Evolutionary conservation across 1,140 invertebrate genomes (phyloP), one percentile per base, ranked within the genome.

Genomic region (Battus philenor): DNA sequence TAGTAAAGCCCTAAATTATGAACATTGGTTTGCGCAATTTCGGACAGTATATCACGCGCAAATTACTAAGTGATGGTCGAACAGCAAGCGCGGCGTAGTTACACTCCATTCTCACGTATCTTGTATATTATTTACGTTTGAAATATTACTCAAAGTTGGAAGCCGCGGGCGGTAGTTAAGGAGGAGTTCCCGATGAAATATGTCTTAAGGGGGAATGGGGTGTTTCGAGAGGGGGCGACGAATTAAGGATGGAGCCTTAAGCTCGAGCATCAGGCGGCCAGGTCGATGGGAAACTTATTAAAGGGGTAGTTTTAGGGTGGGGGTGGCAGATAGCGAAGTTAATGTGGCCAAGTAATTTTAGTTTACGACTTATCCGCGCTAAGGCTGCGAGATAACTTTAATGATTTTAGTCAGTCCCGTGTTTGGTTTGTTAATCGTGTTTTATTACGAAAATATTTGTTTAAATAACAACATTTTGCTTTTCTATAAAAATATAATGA

Each of bases 181-280:
- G 68, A 65, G 70, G 69, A 71, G 71, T 70, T 67, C 32, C 64
- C 70, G 74, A 83, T 80, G 76, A 83, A 83, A 83, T 83, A 82
- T 82, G 76, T 80, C 78, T 82, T 82, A 49, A 61, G 72, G 71
- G 38, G 59, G 47, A 26, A 26, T 39, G 48, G 50, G 59, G 51
- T 46, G 58, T 20, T 20, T 51, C 16, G 22, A 18, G 34, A 45
- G 38, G 30, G 17, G 44, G 60, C 51, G 33, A 41, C 45, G 58
- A 49, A 68, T 68, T 72, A 77, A 76, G 78, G 78, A 66, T 24
- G 50, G 34, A 57, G 71, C 75, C 78, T 77, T 79, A 79, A 78
- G 75, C 78, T 54, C 50, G 36, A 24, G 16, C 50, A 47, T 46
- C 45, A 67, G 61, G 55, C 46, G 64, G 61, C 52, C 55, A 54